Base-by-base conservation (phyloP, 2,888 invertebrate genomes). In the Fragum sueziense region DNA sequence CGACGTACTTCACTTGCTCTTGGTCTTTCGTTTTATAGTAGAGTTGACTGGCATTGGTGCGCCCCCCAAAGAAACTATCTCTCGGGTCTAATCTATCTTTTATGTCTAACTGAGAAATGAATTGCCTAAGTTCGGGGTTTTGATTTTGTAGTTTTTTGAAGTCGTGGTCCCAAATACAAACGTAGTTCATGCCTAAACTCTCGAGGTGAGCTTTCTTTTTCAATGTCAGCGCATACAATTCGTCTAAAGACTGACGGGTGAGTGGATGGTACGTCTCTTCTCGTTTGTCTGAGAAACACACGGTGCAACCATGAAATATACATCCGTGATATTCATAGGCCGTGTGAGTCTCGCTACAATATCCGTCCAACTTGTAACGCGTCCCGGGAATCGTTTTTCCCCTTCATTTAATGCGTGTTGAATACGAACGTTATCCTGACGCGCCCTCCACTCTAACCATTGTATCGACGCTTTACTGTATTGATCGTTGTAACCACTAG, bases 1-100 rank as follows among this genome's bases (percentile, higher is more conserved):
- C 88, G 2, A 85, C 67, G 62, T 88, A 88, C 11, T 74, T 74
- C 20, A 89, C 85, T 27, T 70, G 68, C 59, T 87, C 88, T 7
- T 76, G 71, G 2, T 59, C 82, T 11, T 54, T 20, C 0, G 65
- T 69, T 59, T 83, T 77, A 29, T 86, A 67, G 29, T 78, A 83
- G 3, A 89, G 70, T 33, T 88, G 70, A 76, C 87, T 73, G 25
- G 86, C 85, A 59, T 86, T 86, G 0, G 86, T 87, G 14, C 89
- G 51, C 0, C 90, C 90, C 1, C 90, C 88, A 76, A 75, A 88
- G 61, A 90, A 88, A 11, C 86, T 86, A 61, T 88, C 86, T 41
- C 87, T 57, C 9, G 88, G 86, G 29, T 87, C 74, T 52, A 67
- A 37, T 57, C 57, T 52, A 34, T 74, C 67, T n/a, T 20, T 7